Evolutionary conservation across 2,888 invertebrate species (phyloP).

Genomic region (Crocallis elinguaria): DNA sequence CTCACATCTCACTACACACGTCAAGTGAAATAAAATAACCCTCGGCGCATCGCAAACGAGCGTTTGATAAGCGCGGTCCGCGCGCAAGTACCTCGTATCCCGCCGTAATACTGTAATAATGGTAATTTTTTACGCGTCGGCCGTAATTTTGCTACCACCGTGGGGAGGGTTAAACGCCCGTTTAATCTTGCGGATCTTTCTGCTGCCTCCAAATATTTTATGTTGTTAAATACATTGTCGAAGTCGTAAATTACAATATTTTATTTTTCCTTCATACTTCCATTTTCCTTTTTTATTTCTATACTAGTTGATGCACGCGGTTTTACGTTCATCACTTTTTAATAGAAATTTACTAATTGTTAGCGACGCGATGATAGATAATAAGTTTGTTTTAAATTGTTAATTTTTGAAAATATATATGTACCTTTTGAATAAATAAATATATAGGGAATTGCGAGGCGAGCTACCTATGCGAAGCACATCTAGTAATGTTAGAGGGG

Average conservation of each 20-base stretch:
- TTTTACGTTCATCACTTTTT: no score
- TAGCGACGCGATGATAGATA: no score
- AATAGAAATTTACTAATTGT: no score
- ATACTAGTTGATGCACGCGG: no score
- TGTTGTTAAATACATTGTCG: neutral
- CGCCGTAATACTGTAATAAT: constrained; percentile 37
- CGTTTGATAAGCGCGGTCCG: constrained; percentile 30
- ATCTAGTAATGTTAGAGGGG: no score
- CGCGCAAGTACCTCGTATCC: constrained; percentile 34
- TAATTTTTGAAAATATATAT: no score
- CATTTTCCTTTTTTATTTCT: no score
- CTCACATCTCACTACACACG: neutral
- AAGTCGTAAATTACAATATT: neutral
- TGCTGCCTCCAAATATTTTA: neutral
- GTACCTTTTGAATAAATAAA: no score
- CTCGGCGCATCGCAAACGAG: constrained; percentile 27
- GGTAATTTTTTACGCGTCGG: constrained; percentile 37
- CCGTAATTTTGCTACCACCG: constrained; percentile 19
- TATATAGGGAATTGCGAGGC: no score
- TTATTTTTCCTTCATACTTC: neutral
- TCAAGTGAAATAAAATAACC: constrained; percentile 19
- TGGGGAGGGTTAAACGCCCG: constrained; percentile 24
- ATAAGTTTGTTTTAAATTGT: no score
- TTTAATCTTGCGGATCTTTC: constrained; percentile 18
- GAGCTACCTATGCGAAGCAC: no score